Evolutionary conservation across 2,888 invertebrate genomes (phyloP), one percentile per base, ranked within the genome.

Genomic region (Flexamia atlantica): DNA sequence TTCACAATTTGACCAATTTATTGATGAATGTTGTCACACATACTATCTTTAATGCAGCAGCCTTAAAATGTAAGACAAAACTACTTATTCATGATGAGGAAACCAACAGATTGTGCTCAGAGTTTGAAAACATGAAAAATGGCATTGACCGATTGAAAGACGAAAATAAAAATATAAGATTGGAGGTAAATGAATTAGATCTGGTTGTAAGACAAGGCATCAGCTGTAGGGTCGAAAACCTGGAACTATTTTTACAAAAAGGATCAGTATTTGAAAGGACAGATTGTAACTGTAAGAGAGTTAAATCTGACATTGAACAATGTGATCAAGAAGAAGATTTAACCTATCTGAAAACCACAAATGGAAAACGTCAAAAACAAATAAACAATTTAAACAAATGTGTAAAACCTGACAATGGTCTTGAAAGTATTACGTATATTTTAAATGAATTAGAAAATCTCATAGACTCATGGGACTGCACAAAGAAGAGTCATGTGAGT

Each of bases 391-490:
- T 57, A 9, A 57, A 57, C 57, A 57, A 57, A 57, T 20, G 5
- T 7, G 7, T 23, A 57, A 57, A 57, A 57, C 23, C 23, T 23
- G 57, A 57, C 20, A 12, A 57, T 57, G 57, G 20, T 2, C 9
- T 25, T 7, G 57, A 57, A 10, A 25, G 20, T 2, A 20, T 23
- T 20, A 25, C 23, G 7, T 57, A 12, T 25, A 12, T 23, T 20
- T 20, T 57, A 14, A 57, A 57, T 57, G 57, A 57, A 20, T 5
- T 57, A 9, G 57, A 57, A 57, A 57, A 57, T 57, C 23, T 57
- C 9, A 23, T 57, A 57, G 57, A 57, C 20, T 57, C 57, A 12
- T 57, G 57, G 57, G 20, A 57, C 57, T 25, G 23, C 23, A 23
- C 23, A 23, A 23, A 5, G 4, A 57, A 20, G 25, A 14, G 20